These are phyloP conservation scores for Arctocebus calabarensis DNA, from an alignment of 2,797 vertebrate genomes.

Conservation along the genomic window DNA sequence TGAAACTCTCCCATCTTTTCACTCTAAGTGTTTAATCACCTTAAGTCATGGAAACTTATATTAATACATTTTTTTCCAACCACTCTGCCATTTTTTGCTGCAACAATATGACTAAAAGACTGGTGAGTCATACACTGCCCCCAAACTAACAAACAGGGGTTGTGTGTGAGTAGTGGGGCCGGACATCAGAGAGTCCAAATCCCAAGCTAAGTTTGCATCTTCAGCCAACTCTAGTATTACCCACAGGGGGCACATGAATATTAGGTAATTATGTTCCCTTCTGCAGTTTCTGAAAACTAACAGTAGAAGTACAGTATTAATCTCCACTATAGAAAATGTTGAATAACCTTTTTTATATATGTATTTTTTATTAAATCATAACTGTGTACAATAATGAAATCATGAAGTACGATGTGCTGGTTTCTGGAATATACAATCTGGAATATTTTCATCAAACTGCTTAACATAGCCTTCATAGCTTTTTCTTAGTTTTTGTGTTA, in stretches of 20 bases:
- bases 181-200: not conserved
- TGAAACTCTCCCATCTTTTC: not conserved
- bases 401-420: too few species aligned
- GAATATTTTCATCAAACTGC: too few species aligned
- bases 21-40: not conserved
- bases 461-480: too few species aligned
- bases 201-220: not conserved
- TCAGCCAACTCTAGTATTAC: not conserved
- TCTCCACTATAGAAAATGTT: not conserved
- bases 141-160: not conserved
- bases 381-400: too few species aligned
- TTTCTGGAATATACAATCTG: too few species aligned
- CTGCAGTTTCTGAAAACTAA: not conserved
- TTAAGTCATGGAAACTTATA: slow-evolving; percentile 56
- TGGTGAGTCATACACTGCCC: slow-evolving; percentile 1
- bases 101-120: slow-evolving; percentile 4
- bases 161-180: not conserved
- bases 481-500: too few species aligned
- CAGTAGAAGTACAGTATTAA: not conserved
- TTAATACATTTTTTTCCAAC: slow-evolving; percentile 17
- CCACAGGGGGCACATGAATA: not conserved
- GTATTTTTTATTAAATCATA: too few species aligned
- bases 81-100: slow-evolving; percentile 4
- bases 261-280: not conserved
- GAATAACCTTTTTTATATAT: not conserved